These are phyloP conservation scores for Bos javanicus DNA, from an alignment of 2,113 vertebrate species.

Conservation along the genomic window DNA sequence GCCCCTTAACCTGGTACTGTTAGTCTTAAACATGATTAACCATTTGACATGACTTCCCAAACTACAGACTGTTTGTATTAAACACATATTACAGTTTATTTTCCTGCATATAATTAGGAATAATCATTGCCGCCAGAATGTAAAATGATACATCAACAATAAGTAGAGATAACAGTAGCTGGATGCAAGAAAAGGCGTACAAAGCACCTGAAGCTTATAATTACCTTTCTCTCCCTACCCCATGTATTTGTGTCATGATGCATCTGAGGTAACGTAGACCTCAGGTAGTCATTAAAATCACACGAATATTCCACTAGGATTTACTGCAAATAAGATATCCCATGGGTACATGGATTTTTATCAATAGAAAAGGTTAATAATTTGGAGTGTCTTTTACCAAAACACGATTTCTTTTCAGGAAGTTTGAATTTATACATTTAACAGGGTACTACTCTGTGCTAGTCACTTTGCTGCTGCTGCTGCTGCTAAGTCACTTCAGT, in stretches of 20 bases:
- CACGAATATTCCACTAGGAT: not conserved
- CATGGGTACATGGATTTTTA: not conserved
- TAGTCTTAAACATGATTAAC: slow-evolving; percentile 47
- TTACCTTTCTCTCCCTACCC: not conserved
- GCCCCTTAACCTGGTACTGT: not conserved
- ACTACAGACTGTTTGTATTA: slow-evolving; percentile 58
- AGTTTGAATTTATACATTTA: not conserved
- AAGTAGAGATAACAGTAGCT: slow-evolving; percentile 58
- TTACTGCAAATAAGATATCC: not conserved
- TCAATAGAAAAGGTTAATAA: not conserved
- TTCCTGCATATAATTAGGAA: slow-evolving; percentile 60
- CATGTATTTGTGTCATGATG: not conserved
- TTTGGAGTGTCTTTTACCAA: not conserved
- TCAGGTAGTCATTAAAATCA: slow-evolving; percentile 25
- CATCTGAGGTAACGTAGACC: not conserved
- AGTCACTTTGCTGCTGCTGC: not conserved
- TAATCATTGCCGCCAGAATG: slow-evolving; percentile 52
- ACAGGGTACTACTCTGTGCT: not conserved
- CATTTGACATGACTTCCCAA: slow-evolving; percentile 35
- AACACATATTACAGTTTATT: slow-evolving; percentile 60
- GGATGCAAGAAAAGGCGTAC: not conserved
- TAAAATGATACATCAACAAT: slow-evolving; percentile 36
- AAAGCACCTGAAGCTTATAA: slow-evolving; percentile 46
- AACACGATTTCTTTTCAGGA: not conserved
- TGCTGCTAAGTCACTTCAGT: no score